phyloP scores from a whole-genome alignment of 2,113 vertebrate species.

The Paramormyrops kingsleyae region DNA sequence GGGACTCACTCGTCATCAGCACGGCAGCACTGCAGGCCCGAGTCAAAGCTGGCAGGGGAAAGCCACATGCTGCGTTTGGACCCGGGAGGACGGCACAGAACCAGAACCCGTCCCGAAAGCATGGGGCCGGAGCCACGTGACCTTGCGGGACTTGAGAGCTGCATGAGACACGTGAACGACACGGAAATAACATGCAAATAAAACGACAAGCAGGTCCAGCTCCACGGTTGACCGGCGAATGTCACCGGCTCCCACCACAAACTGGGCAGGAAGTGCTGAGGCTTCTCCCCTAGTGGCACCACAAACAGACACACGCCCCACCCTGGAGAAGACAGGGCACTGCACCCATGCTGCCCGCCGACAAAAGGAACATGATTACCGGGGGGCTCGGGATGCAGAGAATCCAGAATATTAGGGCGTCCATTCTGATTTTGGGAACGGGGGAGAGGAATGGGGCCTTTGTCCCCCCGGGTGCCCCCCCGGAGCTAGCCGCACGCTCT shows the following conservation, averaged over 20 bases:
- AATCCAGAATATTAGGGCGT: background rate
- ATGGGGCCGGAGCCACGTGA: background rate
- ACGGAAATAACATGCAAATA: background rate
- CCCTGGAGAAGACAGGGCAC: conserved; percentile 32
- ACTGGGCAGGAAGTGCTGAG: conserved; percentile 45
- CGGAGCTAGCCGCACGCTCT: background rate
- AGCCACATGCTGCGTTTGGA: background rate
- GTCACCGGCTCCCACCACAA: conserved; percentile 43
- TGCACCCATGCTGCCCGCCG: background rate
- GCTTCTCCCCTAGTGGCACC: conserved; percentile 11
- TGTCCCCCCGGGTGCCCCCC: background rate
- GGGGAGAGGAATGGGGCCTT: background rate
- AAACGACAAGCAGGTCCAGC: background rate
- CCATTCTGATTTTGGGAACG: background rate
- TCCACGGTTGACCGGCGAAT: background rate
- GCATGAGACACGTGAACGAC: background rate
- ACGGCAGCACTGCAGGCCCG: background rate
- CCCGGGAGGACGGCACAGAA: background rate
- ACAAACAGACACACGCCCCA: conserved; percentile 54
- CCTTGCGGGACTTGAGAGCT: background rate
- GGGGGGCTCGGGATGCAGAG: background rate
- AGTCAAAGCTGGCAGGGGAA: background rate
- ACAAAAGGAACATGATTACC: background rate
- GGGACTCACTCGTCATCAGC: background rate
- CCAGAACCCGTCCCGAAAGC: background rate